Evolutionary conservation across 1,140 invertebrate species (phyloP), one percentile per base, ranked within the genome.

Genomic region (Lasioglossum baleicum): DNA sequence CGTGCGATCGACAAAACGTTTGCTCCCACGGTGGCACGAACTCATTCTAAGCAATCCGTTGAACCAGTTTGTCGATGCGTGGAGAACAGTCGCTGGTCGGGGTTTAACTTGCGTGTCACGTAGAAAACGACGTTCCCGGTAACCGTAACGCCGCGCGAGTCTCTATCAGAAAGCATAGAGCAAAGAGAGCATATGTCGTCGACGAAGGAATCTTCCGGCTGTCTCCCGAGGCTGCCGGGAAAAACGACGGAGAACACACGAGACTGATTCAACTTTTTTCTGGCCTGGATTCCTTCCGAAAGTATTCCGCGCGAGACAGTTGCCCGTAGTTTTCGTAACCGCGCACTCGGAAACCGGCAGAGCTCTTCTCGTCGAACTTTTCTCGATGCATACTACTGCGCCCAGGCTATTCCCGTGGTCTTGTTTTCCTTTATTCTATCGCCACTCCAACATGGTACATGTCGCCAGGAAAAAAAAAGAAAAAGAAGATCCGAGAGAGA

Each of bases 221-320:
- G 35, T 35, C 35, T 35, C 35, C 35, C 35, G 35, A 35, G 35
- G 35, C 35, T 35, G 35, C 56, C 56, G 56, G 20, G 56, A 8
- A 22, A 48, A n/a, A 58, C 20, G n/a, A n/a, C 56, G 6, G n/a
- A 0, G 44, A 48, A 11, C 35, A 48, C 10, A 58, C n/a, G 20
- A n/a, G 26, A 73, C 72, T 68, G 40, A 69, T 75, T 42, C 42
- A 63, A 31, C 48, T 69, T 69, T 76, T 71, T 77, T 71, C 75
- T 77, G 75, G 75, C 75, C 75, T 77, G 75, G 44, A 77, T 77
- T 77, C 75, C 65, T 22, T 51, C 75, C 67, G 75, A 71, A 63
- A 77, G 75, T 77, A 77, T 77, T 71, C 58, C 69, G 44, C 75
- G 44, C 75, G 75, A 31, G 44, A 70, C 66, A 77, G 44, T 77